Conservation (phyloP, 2,888 invertebrate genomes). For the Sarcophaga variegata region DNA sequence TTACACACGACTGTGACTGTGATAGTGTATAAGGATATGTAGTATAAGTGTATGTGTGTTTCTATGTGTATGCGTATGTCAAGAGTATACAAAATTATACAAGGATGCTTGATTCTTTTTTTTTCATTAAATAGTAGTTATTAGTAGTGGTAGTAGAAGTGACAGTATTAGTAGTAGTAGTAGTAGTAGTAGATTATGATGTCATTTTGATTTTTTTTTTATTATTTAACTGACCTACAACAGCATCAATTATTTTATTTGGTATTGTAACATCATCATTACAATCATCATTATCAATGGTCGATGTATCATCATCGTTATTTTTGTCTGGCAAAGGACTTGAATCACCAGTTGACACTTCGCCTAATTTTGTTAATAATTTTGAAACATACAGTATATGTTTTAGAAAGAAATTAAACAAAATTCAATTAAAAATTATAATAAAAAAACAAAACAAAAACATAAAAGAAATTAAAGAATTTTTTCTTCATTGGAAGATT, state of each 20-base stretch:
- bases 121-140: not conserved
- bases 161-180: not conserved
- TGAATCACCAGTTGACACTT: slow-evolving; percentile 81
- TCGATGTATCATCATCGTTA: slow-evolving; percentile 77
- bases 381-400: slow-evolving; percentile 58
- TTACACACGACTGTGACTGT: slow-evolving; percentile 15
- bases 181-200: slow-evolving; percentile 67
- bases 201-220: slow-evolving; percentile 51
- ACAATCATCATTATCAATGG: slow-evolving; percentile 76
- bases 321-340: slow-evolving; percentile 81
- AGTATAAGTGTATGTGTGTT: not conserved
- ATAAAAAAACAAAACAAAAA: slow-evolving; percentile 29
- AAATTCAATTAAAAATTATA: slow-evolving; percentile 53
- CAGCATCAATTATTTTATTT: slow-evolving; percentile 78
- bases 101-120: slow-evolving; percentile 54
- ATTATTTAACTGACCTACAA: slow-evolving; percentile 81
- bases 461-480: not conserved
- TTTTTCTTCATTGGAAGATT: slow-evolving; percentile 32
- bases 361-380: slow-evolving; percentile 77
- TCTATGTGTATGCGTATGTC: slow-evolving; percentile 14
- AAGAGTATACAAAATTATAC: slow-evolving; percentile 59
- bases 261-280: slow-evolving; percentile 79
- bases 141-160: not conserved
- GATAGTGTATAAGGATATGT: not conserved
- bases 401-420: slow-evolving; percentile 61